phyloP scores from a whole-genome alignment of 2,888 invertebrate genomes.

The Tenthredo livida region DNA sequence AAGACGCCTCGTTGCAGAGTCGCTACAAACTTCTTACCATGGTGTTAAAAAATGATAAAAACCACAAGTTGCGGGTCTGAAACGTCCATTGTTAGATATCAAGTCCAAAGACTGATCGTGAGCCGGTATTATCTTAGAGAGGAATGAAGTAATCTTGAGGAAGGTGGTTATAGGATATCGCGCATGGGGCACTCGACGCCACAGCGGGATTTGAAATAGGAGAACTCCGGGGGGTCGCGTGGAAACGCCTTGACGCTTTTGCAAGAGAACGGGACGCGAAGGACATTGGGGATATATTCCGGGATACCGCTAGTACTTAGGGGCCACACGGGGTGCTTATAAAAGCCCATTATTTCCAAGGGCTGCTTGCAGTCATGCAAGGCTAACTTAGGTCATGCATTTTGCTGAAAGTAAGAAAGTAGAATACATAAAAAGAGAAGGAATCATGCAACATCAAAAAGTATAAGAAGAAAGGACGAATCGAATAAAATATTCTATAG shows the following conservation, averaged over 20 bases:
- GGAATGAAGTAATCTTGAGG: not conserved
- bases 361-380: not conserved
- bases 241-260: constrained; percentile 23
- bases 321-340: constrained; percentile 48
- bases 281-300: constrained; percentile 43
- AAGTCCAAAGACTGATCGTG: not conserved
- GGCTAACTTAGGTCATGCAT: not conserved
- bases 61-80: not conserved
- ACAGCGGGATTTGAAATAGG: constrained; percentile 35
- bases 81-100: not conserved
- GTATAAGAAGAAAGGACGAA: not conserved
- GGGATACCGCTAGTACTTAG: constrained; percentile 44
- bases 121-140: not conserved
- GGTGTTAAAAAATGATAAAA: constrained; percentile 7
- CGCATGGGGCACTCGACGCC: constrained; percentile 22
- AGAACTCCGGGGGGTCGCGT: constrained; percentile 16
- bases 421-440: too few species aligned
- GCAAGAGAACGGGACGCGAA: not conserved
- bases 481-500: not conserved
- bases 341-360: constrained; percentile 47
- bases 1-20: not conserved
- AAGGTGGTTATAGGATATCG: constrained; percentile 8
- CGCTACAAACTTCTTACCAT: not conserved
- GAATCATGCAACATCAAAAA: not conserved
- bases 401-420: not conserved